Conservation (phyloP, 2,113 vertebrate genomes). For the Larimichthys crocea region DNA sequence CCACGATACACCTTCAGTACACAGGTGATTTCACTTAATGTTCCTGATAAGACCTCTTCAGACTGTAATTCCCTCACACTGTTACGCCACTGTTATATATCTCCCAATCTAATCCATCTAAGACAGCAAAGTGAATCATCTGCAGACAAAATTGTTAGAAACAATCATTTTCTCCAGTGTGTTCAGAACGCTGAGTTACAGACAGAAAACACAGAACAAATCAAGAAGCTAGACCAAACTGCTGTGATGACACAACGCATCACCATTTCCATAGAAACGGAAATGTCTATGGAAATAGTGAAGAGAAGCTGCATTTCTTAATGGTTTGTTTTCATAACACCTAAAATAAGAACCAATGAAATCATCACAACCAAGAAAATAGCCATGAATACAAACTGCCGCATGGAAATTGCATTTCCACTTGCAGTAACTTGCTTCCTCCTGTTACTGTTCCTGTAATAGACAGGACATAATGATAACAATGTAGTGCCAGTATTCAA, state of each 20-base stretch:
- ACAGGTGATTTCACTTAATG: neutral
- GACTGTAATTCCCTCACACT: neutral
- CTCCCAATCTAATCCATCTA: neutral
- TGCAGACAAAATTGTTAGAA: neutral
- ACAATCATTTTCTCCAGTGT: neutral
- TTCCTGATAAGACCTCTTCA: neutral
- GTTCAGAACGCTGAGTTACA: neutral
- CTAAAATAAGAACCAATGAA: constrained; percentile 7
- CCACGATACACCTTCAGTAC: neutral
- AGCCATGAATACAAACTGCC: constrained; percentile 18
- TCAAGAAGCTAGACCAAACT: neutral
- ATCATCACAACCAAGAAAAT: constrained; percentile 1
- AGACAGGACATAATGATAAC: constrained; percentile 10
- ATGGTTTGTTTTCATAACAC: constrained; percentile 28
- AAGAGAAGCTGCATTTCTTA: neutral
- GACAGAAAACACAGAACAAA: neutral
- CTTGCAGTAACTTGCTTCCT: constrained; percentile 10
- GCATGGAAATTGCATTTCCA: constrained; percentile 26
- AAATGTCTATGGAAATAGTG: neutral
- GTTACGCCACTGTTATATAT: neutral
- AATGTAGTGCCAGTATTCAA: neutral
- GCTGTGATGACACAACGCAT: neutral
- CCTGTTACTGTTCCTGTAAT: constrained; percentile 36
- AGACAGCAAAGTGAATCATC: neutral
- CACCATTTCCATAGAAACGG: neutral